Evolutionary conservation across 2,797 vertebrate species (phyloP).

Genomic region (Lemur catta): DNA sequence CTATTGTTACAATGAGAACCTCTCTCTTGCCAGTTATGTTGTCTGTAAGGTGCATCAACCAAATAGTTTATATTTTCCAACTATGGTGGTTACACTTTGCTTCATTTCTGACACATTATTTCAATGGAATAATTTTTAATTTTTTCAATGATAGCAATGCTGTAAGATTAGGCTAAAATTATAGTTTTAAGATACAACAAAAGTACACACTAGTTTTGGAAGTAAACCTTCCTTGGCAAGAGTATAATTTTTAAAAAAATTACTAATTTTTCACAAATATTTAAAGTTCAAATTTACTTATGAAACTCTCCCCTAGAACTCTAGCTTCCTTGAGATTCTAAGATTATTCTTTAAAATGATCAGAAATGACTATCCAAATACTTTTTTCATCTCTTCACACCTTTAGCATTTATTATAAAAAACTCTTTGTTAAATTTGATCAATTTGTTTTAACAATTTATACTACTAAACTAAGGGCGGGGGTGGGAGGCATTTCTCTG

Average conservation of each 20-base stretch:
- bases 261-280: not conserved
- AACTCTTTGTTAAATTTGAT: not conserved
- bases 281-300: not conserved
- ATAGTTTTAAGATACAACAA: not conserved
- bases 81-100: not conserved
- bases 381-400: not conserved
- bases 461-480: not conserved
- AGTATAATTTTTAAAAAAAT: not conserved
- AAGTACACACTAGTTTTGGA: not conserved
- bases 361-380: constrained; percentile 15
- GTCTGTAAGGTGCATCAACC: not conserved
- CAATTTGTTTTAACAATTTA: not conserved
- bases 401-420: not conserved
- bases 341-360: not conserved
- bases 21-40: not conserved
- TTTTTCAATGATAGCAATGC: not conserved
- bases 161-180: not conserved
- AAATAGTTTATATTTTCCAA: constrained; percentile 12
- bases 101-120: not conserved
- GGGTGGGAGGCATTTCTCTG: not conserved
- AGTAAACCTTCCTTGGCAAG: not conserved
- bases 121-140: not conserved
- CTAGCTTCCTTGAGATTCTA: not conserved
- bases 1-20: not conserved
- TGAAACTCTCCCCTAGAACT: not conserved